Evolutionary conservation across 2,113 vertebrate species (phyloP), one percentile per base, ranked within the genome.

Genomic region (Passer domesticus): DNA sequence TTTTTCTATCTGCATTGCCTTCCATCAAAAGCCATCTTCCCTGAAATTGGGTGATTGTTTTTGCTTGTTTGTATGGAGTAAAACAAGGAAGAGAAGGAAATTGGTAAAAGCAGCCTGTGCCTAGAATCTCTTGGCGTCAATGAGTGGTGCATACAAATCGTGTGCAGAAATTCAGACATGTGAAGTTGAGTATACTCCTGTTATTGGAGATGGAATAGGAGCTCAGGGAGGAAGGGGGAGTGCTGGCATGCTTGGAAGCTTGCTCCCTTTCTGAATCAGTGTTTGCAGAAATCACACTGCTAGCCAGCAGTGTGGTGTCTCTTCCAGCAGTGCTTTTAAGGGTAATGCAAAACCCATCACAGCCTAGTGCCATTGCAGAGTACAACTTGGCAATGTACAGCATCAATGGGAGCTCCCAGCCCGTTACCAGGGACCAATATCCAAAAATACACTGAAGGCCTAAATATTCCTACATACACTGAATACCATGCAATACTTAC

Each of bases 291-390:
- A 50, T 46, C 18, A 31, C 2, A 3, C 28, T 52, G 35, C n/a
- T 62, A 66, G 88, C 85, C 87, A 93, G 75, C 37, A 84, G 69
- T 9, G 23, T 20, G 18, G 31, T 52, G 62, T 80, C 70, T 49
- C 75, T 94, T 69, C 74, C 47, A 93, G 82, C 49, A 73, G 49
- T 23, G 56, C 55, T 79, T 82, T 39, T 49, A 62, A 87, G 43
- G 5, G 37, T 76, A 83, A 92, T 86, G 92, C 63, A 90, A 94
- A 96, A 92, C 76, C 46, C 85, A 83, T 80, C 82, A 53, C n/a
- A 69, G 56, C n/a, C 47, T 41, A 43, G 56, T 39, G 74, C 66
- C 77, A 84, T 13, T 7, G 7, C 37, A 92, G 63, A 88, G 23
- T 13, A 28, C 63, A 41, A 8, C 83, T 92, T 96, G 90, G 92